Conservation (phyloP, 2,888 invertebrate species). For the Terebella lapidaria region DNA sequence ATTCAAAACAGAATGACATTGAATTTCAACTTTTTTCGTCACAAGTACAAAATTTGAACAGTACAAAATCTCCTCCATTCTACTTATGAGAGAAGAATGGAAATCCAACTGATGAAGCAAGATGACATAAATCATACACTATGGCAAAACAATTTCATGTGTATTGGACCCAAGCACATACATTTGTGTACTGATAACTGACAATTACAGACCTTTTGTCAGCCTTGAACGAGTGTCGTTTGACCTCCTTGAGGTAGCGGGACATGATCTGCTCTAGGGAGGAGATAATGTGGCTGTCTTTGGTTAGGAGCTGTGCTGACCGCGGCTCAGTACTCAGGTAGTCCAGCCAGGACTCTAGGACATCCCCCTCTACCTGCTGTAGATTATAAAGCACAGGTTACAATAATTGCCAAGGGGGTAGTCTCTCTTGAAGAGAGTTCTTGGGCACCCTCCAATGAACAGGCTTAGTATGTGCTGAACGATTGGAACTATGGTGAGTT, state of each 20-base stretch:
- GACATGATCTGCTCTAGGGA: conserved; percentile 49
- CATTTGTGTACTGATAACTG: too few relatives aligned
- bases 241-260: conserved; percentile 72
- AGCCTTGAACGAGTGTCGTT: conserved; percentile 54
- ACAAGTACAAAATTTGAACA: not conserved
- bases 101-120: too few relatives aligned
- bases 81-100: too few relatives aligned
- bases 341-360: conserved; percentile 72
- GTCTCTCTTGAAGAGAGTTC: too few relatives aligned
- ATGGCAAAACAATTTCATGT: not conserved
- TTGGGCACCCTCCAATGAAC: too few relatives aligned
- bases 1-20: not conserved
- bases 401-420: too few relatives aligned
- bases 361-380: conserved; percentile 71
- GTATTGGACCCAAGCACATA: too few relatives aligned
- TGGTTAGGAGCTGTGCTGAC: conserved; percentile 68
- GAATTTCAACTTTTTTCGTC: not conserved
- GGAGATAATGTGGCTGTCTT: conserved; percentile 42
- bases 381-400: conserved; percentile 1
- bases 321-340: conserved; percentile 70
- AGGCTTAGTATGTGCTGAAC: too few relatives aligned
- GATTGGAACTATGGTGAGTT: too few relatives aligned
- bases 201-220: conserved; percentile 45
- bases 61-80: too few relatives aligned
- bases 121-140: not conserved